phyloP scores from a whole-genome alignment of 2,113 vertebrate species.

The Lycaon pictus region DNA sequence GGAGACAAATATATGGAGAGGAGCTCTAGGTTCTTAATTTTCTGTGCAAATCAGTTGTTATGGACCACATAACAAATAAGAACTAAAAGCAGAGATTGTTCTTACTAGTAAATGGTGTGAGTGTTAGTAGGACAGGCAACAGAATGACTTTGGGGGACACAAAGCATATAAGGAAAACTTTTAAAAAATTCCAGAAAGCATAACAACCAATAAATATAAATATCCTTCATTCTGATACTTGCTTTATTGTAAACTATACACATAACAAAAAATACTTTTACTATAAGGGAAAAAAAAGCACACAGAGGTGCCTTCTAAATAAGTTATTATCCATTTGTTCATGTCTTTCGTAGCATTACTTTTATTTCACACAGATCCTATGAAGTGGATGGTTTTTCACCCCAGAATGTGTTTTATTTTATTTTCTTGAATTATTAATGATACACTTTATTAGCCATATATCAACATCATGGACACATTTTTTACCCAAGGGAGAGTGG shows the following conservation, averaged over 20 bases:
- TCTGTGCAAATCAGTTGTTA: not conserved
- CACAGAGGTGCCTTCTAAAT: constrained; percentile 47
- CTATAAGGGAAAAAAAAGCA: not conserved
- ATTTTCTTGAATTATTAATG: constrained; percentile 65
- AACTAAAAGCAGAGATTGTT: not conserved
- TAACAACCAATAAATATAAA: not conserved
- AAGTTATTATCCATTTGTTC: constrained; percentile 49
- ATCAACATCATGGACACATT: not conserved
- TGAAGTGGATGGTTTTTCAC: constrained; percentile 34
- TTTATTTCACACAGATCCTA: constrained; percentile 60
- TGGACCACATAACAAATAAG: not conserved
- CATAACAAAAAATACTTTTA: not conserved
- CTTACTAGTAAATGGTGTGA: not conserved
- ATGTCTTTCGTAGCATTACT: not conserved
- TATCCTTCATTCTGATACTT: not conserved
- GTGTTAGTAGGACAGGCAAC: not conserved
- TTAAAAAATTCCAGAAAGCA: not conserved
- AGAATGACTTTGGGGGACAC: constrained; percentile 12
- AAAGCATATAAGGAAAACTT: not conserved
- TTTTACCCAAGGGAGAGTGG: not conserved
- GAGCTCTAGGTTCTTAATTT: not conserved
- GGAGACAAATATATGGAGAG: not conserved
- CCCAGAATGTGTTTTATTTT: constrained; percentile 64
- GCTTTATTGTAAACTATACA: not conserved
- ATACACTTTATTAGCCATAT: constrained; percentile 36